These are phyloP conservation scores for Australoheros scitulus DNA, from an alignment of 2,113 vertebrate species.

Conservation along the genomic window DNA sequence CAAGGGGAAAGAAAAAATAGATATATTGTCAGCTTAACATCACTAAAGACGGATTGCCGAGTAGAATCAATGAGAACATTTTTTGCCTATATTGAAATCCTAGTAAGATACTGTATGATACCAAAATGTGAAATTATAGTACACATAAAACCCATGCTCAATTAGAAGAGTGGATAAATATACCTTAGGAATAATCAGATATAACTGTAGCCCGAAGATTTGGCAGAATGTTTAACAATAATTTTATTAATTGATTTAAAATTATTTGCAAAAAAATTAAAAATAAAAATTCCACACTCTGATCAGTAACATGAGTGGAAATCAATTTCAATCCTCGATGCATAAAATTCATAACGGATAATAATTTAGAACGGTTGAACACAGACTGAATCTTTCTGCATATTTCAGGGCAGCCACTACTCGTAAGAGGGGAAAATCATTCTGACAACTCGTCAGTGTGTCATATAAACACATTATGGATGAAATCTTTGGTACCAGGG, in stretches of 20 bases:
- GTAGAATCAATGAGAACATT: slow-evolving; percentile 11
- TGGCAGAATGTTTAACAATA: slow-evolving; percentile 54
- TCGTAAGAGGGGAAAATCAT: slow-evolving; percentile 57
- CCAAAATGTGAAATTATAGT: neutral
- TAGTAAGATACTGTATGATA: neutral
- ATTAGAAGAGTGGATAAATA: slow-evolving; percentile 23
- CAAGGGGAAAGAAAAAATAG: slow-evolving; percentile 47
- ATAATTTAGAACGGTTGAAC: slow-evolving; percentile 62
- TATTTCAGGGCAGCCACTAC: slow-evolving; percentile 58
- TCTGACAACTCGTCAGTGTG: slow-evolving; percentile 66
- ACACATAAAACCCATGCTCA: slow-evolving; percentile 12
- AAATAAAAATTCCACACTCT: slow-evolving; percentile 32
- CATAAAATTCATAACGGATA: slow-evolving; percentile 55
- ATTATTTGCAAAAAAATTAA: slow-evolving; percentile 40
- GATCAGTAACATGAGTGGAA: slow-evolving; percentile 61
- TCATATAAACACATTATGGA: slow-evolving; percentile 72
- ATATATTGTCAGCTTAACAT: slow-evolving; percentile 53
- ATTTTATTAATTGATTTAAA: slow-evolving; percentile 66
- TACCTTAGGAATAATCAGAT: slow-evolving; percentile 35
- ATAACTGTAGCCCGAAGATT: slow-evolving; percentile 32
- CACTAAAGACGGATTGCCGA: slow-evolving; percentile 25
- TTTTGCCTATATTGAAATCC: slow-evolving; percentile 26
- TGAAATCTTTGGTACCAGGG: slow-evolving; percentile 69
- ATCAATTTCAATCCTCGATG: slow-evolving; percentile 61
- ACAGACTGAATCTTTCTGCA: slow-evolving; percentile 58